A percentile compares a stretch with the other conserved stretches of the same genome.
Conservation (phyloP, 2,888 invertebrate species). For the Cataglyphis altisquamis region DNA sequence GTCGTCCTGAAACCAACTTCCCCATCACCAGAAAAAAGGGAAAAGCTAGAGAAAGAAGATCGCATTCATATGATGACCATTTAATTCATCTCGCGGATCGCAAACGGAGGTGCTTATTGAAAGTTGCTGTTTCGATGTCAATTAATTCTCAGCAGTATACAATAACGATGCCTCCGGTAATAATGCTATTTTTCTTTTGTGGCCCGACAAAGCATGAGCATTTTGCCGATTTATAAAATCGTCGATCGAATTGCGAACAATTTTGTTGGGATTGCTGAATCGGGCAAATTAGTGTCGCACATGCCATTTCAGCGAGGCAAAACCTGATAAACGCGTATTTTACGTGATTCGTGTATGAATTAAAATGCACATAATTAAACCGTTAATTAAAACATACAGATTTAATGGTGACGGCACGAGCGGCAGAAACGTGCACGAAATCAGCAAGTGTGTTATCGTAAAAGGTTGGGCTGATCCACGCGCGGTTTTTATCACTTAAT, state of each 20-base stretch:
- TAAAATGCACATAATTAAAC: slow-evolving; percentile 53
- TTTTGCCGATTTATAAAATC: slow-evolving; percentile 22
- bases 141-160: slow-evolving; percentile 5
- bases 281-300: slow-evolving; percentile 34
- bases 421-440: slow-evolving; percentile 34
- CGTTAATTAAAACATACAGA: slow-evolving; percentile 45
- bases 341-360: slow-evolving; percentile 43
- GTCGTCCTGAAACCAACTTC: slow-evolving; percentile 38
- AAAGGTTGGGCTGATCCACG: slow-evolving; percentile 20
- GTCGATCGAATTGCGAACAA: background rate
- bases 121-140: slow-evolving; percentile 17
- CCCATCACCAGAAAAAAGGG: background rate
- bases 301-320: background rate
- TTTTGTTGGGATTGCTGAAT: slow-evolving; percentile 12
- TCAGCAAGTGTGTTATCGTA: slow-evolving; percentile 42
- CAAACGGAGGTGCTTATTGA: slow-evolving; percentile 26
- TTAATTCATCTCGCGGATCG: slow-evolving; percentile 46
- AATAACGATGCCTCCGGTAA: background rate
- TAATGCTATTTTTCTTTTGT: slow-evolving; percentile 28
- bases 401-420: slow-evolving; percentile 27
- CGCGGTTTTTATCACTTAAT: slow-evolving; percentile 44
- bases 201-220: background rate
- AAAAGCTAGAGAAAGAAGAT: background rate
- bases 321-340: slow-evolving; percentile 39
- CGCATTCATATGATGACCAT: slow-evolving; percentile 37